Evolutionary conservation across 2,888 invertebrate species (phyloP).

Genomic region (Branchipolynoe longqiensis): DNA sequence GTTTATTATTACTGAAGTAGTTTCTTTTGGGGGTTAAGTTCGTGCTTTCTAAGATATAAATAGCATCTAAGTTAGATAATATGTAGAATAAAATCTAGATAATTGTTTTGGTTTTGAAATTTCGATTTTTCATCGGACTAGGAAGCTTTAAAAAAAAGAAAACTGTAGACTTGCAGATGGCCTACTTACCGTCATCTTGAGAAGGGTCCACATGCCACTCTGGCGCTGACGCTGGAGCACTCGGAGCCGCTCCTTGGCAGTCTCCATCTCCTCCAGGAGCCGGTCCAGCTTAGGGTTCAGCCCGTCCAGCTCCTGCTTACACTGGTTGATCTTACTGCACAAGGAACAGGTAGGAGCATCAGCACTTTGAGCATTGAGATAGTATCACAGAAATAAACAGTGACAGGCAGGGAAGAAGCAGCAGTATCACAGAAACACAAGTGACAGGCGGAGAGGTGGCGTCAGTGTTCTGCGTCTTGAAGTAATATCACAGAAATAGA

Average conservation of each 20-base stretch:
- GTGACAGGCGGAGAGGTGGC: no score
- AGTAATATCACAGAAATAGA: background rate
- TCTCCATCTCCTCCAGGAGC: constrained; percentile 21
- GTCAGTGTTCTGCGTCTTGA: no score
- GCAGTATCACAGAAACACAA: background rate
- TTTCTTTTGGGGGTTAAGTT: no score
- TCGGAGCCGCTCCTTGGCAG: constrained; percentile 18
- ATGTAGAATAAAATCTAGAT: no score
- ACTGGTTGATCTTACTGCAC: constrained; percentile 51
- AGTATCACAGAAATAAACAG: background rate
- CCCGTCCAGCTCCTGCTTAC: constrained; percentile 24
- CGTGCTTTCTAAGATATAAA: no score
- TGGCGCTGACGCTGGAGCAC: constrained; percentile 72
- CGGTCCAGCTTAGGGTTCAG: constrained; percentile 42
- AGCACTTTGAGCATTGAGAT: no score
- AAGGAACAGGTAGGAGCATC: background rate
- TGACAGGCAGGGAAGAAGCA: background rate
- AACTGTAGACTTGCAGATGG: no score
- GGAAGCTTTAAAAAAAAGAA: no score
- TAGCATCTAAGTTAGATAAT: no score
- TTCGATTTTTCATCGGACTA: no score
- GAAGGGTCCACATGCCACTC: constrained; percentile 75
- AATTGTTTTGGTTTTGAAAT: no score
- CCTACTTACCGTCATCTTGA: constrained; percentile 74
- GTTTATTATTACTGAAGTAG: no score